A percentile compares a stretch with the other conserved stretches of the same genome.
Conservation (phyloP, 37 sponge, comb jelly and placozoan genomes). For the Mnemiopsis leidyi region DNA sequence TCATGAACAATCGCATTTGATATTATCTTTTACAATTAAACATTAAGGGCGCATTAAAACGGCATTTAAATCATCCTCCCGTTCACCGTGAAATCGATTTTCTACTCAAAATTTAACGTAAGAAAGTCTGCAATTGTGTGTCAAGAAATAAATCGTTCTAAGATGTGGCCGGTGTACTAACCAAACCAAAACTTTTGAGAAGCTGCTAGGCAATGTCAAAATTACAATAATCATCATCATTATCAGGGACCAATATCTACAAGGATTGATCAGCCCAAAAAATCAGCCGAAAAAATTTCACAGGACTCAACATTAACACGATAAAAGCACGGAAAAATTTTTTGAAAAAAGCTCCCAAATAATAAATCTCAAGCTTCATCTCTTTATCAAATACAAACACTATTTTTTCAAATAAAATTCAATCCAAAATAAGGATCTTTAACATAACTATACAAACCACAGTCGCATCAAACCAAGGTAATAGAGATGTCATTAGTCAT, state of each 20-base stretch:
- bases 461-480: not conserved
- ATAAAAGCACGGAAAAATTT: not conserved
- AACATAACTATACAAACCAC: not conserved
- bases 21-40: too few relatives aligned
- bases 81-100: too few relatives aligned
- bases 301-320: not conserved
- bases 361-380: not conserved
- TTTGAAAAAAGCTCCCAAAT: not conserved
- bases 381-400: not conserved
- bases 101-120: too few relatives aligned
- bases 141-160: not conserved
- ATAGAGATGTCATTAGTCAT: not conserved
- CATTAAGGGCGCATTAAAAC: too few relatives aligned
- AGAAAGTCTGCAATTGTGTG: not conserved
- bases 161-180: not conserved
- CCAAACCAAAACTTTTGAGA: constrained; percentile 5
- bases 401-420: not conserved
- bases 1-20: too few relatives aligned
- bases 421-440: not conserved
- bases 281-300: not conserved
- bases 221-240: not conserved
- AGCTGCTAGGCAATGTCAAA: constrained; percentile 30
- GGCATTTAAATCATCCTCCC: too few relatives aligned
- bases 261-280: not conserved
- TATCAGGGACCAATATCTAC: not conserved